Evolutionary conservation across 1,140 invertebrate genomes (phyloP), one percentile per base, ranked within the genome.

Genomic region (Hestina assimilis): DNA sequence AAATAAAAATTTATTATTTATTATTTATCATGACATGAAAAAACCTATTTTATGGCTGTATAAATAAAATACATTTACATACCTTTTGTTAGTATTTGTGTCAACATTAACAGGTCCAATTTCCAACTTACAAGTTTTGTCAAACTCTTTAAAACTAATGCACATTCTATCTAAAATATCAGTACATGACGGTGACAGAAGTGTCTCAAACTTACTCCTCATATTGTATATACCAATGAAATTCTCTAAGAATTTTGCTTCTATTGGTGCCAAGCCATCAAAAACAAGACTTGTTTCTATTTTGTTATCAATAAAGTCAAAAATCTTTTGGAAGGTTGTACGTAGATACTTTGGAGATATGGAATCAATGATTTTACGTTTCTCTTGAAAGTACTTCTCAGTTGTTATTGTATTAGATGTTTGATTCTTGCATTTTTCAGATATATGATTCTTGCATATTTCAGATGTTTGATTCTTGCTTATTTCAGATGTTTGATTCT

Each of bases 241-340:
- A 43, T 65, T 57, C 31, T 57, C 28, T 15, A 61, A 28, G 28
- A 61, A 57, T 20, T 19, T 15, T 15, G 47, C 35, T 15, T 67
- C 35, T 1, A 38, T 17, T 5, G 29, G 47, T n/a, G 45, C 29
- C 11, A 64, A 33, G 7, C 56, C 31, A 1, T 43, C 20, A 28
- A 68, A 68, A 28, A 21, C 38, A 0, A 66, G 3, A 43, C 45
- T 63, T 0, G 51, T 46, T 33, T 31, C 23, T 31, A 4, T 9
- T 6, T 54, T 17, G 12, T 65, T 45, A 0, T 58, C n/a, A 0
- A 72, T 38, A 53, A 68, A 72, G n/a, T 59, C 38, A 11, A 66
- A 29, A 26, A 68, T 58, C 17, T 43, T 53, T 35, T 56, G 31
- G 14, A 65, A 50, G 2, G 26, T 19, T 33, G 24, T 40, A 26